phyloP scores from a whole-genome alignment of 1,140 invertebrate genomes.

The Drosophila bipectinata region DNA sequence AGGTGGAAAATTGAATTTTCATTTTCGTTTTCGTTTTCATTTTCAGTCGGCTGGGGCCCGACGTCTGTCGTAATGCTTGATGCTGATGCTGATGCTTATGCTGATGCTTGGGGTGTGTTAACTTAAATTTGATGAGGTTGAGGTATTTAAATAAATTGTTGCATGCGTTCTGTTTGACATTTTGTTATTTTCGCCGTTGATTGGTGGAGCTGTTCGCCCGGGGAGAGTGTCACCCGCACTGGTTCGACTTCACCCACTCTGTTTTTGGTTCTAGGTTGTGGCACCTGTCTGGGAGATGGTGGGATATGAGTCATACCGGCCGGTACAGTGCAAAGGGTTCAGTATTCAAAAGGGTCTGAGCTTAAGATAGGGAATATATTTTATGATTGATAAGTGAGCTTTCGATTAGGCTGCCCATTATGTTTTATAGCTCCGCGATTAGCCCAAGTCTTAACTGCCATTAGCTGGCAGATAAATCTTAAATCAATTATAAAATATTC shows the following conservation, averaged over 20 bases:
- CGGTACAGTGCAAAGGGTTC: too few species aligned
- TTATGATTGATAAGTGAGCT: not conserved
- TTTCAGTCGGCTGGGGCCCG: slow-evolving; percentile 19
- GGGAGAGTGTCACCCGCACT: slow-evolving; percentile 36
- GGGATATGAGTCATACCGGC: too few species aligned
- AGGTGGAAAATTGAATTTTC: slow-evolving; percentile 83
- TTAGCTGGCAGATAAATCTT: slow-evolving; percentile 36
- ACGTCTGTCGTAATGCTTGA: slow-evolving; percentile 43
- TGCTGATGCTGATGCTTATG: slow-evolving; percentile 32
- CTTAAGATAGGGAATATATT: too few species aligned
- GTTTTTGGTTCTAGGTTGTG: not conserved
- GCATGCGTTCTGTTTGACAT: slow-evolving; percentile 80
- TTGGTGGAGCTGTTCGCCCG: slow-evolving; percentile 58
- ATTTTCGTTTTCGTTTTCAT: slow-evolving; percentile 63
- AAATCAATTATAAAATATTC: slow-evolving; percentile 42
- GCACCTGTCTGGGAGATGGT: slow-evolving; percentile 13
- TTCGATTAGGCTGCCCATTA: not conserved
- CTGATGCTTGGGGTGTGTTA: slow-evolving; percentile 62
- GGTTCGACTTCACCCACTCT: slow-evolving; percentile 14
- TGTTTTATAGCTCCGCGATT: slow-evolving; percentile 5
- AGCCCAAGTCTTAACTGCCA: slow-evolving; percentile 23
- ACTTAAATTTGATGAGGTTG: slow-evolving; percentile 74
- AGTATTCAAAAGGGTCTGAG: too few species aligned
- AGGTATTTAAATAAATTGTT: slow-evolving; percentile 82
- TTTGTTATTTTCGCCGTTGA: slow-evolving; percentile 79